Evolutionary conservation across 2,113 vertebrate species (phyloP).

Genomic region (Grus americana): DNA sequence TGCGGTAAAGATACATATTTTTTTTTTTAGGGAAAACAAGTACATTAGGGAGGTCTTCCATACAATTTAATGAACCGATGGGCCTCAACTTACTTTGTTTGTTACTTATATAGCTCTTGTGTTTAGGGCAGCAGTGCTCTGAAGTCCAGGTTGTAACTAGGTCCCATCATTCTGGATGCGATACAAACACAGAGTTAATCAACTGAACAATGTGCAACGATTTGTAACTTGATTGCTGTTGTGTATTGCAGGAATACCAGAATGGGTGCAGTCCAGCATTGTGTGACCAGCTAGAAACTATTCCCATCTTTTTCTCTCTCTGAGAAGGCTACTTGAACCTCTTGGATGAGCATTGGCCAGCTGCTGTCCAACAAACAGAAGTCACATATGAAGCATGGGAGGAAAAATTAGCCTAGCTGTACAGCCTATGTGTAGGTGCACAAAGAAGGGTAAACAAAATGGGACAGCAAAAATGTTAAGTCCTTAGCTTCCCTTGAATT

Average conservation of each 20-base stretch:
- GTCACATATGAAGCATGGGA: not conserved
- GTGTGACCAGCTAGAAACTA: not conserved
- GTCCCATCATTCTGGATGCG: not conserved
- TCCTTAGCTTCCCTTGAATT: not conserved
- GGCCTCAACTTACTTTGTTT: not conserved
- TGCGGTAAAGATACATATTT: not conserved
- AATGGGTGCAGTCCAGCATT: not conserved
- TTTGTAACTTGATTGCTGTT: not conserved
- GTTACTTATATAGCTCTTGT: not conserved
- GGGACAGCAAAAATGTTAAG: not conserved
- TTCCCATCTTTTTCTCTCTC: not conserved
- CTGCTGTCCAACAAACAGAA: not conserved
- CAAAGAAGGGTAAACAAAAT: not conserved
- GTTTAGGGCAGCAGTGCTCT: not conserved
- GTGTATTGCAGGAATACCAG: not conserved
- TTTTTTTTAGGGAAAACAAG: not conserved
- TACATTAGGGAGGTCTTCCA: not conserved
- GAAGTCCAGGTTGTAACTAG: not conserved
- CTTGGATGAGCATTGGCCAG: not conserved
- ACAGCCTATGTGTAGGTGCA: accelerated
- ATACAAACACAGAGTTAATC: not conserved
- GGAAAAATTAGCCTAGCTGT: not conserved
- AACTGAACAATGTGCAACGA: not conserved
- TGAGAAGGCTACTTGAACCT: not conserved
- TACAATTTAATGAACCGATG: not conserved